Conservation (phyloP, 2,888 invertebrate species). For the Pocota personata region DNA sequence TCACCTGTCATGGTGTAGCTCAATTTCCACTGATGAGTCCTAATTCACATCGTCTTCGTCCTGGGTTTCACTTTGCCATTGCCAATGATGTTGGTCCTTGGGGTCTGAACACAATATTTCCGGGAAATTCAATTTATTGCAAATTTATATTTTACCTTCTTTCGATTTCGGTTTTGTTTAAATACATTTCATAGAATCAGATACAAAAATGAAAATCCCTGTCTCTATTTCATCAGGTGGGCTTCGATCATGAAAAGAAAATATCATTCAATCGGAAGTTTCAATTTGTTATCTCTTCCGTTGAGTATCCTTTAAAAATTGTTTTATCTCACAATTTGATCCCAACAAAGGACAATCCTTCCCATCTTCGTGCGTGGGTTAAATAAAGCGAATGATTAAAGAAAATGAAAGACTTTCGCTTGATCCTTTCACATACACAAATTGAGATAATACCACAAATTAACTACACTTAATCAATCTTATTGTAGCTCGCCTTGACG, state of each 20-base stretch:
- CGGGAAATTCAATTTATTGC: constrained; percentile 29
- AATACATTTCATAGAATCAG: background rate
- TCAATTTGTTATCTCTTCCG: constrained; percentile 17
- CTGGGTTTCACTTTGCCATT: too few relatives aligned
- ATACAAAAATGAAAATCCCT: background rate
- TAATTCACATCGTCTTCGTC: too few relatives aligned
- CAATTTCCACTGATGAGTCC: too few relatives aligned
- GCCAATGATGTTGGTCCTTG: too few relatives aligned
- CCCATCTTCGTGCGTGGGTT: background rate
- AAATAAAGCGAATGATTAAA: constrained; percentile 41
- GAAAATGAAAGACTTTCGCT: constrained; percentile 1
- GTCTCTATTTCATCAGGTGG: constrained; percentile 39
- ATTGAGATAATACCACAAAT: constrained; percentile 58
- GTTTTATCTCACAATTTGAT: background rate
- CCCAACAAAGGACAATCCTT: background rate
- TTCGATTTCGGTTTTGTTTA: background rate
- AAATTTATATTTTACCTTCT: constrained; percentile 15
- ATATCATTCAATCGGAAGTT: constrained; percentile 48
- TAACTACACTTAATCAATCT: constrained; percentile 71
- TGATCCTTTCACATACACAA: constrained; percentile 15
- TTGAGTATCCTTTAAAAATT: constrained; percentile 2
- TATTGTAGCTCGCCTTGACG: constrained; percentile 42
- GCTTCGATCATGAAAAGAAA: constrained; percentile 19
- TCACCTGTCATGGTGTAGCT: too few relatives aligned
- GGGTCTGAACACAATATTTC: background rate